Conservation (phyloP, 1,140 invertebrate genomes). For the Sipha flava region DNA sequence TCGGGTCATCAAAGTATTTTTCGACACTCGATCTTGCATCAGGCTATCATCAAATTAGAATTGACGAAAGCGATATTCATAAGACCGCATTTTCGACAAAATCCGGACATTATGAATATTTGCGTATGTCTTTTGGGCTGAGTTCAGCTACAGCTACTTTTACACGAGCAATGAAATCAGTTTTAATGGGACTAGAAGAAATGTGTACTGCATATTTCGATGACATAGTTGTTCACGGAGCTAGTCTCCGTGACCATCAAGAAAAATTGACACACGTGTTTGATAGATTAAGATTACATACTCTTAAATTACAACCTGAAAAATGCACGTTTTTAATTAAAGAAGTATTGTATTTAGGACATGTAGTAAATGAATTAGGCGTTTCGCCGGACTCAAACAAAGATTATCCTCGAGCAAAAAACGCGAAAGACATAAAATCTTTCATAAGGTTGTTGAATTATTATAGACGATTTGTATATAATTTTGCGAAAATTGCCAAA, state of each 20-base stretch:
- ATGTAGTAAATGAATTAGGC: not conserved
- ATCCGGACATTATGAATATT: constrained; percentile 37
- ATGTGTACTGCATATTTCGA: not conserved
- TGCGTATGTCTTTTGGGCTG: constrained; percentile 45
- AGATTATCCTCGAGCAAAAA: constrained; percentile 43
- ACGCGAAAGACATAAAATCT: constrained; percentile 26
- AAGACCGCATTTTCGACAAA: not conserved
- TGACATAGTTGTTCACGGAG: not conserved
- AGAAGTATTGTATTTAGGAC: not conserved
- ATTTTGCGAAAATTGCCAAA: constrained; percentile 35
- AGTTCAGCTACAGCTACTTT: constrained; percentile 41
- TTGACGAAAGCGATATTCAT: too few relatives aligned
- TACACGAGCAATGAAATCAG: too few relatives aligned
- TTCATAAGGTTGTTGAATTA: constrained; percentile 40
- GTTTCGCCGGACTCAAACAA: not conserved
- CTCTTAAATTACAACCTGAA: not conserved
- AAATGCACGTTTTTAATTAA: constrained; percentile 1
- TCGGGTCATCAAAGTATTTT: too few relatives aligned
- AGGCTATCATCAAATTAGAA: not conserved
- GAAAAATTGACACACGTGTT: not conserved
- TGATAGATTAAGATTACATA: not conserved
- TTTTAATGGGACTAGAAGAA: not conserved
- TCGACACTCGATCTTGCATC: too few relatives aligned
- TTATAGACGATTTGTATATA: constrained; percentile 42
- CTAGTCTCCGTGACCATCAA: not conserved